Base-by-base conservation (phyloP, 2,797 vertebrate genomes). In the Aeoliscus strigatus region DNA sequence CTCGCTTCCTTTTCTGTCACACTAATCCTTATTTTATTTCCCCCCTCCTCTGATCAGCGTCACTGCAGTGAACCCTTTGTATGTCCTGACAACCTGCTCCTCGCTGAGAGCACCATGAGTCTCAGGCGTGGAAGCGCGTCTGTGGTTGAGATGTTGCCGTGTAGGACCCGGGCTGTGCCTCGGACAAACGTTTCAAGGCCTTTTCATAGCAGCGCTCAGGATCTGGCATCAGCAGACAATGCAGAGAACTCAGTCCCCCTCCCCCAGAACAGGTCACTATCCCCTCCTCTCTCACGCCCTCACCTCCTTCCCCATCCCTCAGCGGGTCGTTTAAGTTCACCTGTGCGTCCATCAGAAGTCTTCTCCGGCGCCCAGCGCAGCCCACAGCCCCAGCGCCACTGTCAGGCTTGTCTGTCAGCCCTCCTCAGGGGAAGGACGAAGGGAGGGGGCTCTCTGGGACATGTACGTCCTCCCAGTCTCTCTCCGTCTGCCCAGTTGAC, bases 11-110 rank as follows among this genome's bases (percentile, higher is more conserved):
- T n/a, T n/a, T n/a, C n/a, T n/a, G n/a, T n/a, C n/a, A n/a, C n/a
- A n/a, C n/a, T 34, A 29, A 9, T 73, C 60, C 67, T 70, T 17
- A 43, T 62, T 66, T 37, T 59, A 51, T 51, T 25, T 65, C n/a
- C 18, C 16, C 44, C 50, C 34, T 51, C 27, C 34, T 54, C 37
- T 39, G 36, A 42, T 66, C 80, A 87, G 86, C 56, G 42, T 38
- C 73, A 75, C 61, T 11, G 58, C 67, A 84, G 75, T 43, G 65
- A 83, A 28, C 73, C 79, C 25, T 78, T 68, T 80, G 51, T 75
- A 35, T 52, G 46, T 40, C 56, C 50, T 31, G 45, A 67, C 44
- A 60, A 44, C 39, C 50, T 41, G 44, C 60, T 61, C 55, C 18
- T 44, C 49, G 36, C 36, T 34, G 56, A 73, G 39, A 59, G 39